phyloP scores from a whole-genome alignment of 2,113 vertebrate species.

The Stegastes partitus region DNA sequence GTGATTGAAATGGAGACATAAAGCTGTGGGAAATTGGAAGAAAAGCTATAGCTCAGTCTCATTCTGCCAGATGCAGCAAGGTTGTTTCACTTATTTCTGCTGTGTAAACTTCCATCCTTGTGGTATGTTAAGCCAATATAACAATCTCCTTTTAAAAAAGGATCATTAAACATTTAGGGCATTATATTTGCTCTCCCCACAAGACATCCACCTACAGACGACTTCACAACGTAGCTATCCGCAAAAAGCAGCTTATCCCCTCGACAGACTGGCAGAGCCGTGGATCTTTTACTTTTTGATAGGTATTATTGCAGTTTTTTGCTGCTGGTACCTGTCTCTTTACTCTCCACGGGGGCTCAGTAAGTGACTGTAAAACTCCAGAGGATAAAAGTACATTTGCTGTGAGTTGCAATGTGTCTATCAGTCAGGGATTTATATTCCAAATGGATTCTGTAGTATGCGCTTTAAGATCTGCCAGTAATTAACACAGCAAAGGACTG shows the following conservation, averaged over 20 bases:
- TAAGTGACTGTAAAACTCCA: slow-evolving; percentile 13
- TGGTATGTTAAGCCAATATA: slow-evolving; percentile 1
- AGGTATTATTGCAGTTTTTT: slow-evolving; percentile 49
- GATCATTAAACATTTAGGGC: slow-evolving; percentile 26
- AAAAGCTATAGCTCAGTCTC: slow-evolving; percentile 25
- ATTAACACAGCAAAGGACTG: slow-evolving; percentile 42
- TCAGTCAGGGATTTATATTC: slow-evolving; percentile 13
- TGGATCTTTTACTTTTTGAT: slow-evolving; percentile 35
- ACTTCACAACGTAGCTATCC: slow-evolving; percentile 34
- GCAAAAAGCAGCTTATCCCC: slow-evolving; percentile 37
- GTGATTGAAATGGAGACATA: slow-evolving; percentile 62
- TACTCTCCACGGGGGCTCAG: slow-evolving; percentile 28
- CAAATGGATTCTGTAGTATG: slow-evolving; percentile 13
- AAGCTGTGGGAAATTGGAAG: slow-evolving; percentile 56
- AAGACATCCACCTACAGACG: slow-evolving; percentile 22
- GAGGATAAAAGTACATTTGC: slow-evolving; percentile 37
- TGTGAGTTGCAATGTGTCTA: slow-evolving; percentile 19
- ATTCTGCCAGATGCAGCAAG: slow-evolving; percentile 8
- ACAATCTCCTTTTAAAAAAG: slow-evolving; percentile 17
- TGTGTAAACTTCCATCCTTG: slow-evolving; percentile 21
- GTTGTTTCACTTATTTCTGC: slow-evolving; percentile 36
- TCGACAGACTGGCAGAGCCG: slow-evolving; percentile 10
- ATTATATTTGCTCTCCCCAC: slow-evolving; percentile 25
- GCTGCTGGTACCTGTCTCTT: slow-evolving; percentile 38
- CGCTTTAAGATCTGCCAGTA: slow-evolving; percentile 43